Evolutionary conservation across 53 echinoderm and acorn worm genomes (phyloP), one percentile per base, ranked within the genome.

Genomic region (Paelopatides confundens): DNA sequence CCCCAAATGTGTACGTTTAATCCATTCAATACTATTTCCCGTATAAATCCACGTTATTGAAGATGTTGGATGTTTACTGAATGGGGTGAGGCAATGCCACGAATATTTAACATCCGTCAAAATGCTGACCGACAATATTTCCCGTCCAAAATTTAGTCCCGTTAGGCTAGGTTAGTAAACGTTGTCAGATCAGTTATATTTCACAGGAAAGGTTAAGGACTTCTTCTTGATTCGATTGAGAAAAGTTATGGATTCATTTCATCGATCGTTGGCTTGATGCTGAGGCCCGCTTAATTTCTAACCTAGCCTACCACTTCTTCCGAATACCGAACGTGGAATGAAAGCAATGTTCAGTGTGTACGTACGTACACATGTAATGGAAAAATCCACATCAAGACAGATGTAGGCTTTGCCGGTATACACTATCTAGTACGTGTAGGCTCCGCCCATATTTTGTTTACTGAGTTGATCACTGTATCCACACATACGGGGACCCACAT

Each of bases 111-210:
- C 8, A 43, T 43, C 12, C n/a, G n/a, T n/a, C n/a, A n/a, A n/a
- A n/a, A n/a, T n/a, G n/a, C n/a, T 43, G 43, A 12, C 43, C 43
- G 8, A 43, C 8, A 43, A 43, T 43, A 12, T 10, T 12, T 43
- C 43, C 43, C 43, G 0, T 10, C 9, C 43, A 43, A 12, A 43
- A 43, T 8, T 43, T 10, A 43, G 43, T 43, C 43, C 43, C 43
- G 43, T 58, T 58, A 58, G 58, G 58, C 58, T 58, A 58, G n/a
- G 58, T 58, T 58, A 58, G 58, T 58, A 17, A 58, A 58, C 58
- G n/a, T 43, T 43, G 43, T 58, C 58, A 58, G 58, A 58, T 58
- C 58, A 58, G 21, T 58, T 17, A 6, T 18, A 58, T 58, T 58
- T 58, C 58, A 21, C 21, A 58, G 58, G 58, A 58, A 58, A 58